phyloP scores from a whole-genome alignment of 2,888 invertebrate species.

The Dolomedes plantarius region DNA sequence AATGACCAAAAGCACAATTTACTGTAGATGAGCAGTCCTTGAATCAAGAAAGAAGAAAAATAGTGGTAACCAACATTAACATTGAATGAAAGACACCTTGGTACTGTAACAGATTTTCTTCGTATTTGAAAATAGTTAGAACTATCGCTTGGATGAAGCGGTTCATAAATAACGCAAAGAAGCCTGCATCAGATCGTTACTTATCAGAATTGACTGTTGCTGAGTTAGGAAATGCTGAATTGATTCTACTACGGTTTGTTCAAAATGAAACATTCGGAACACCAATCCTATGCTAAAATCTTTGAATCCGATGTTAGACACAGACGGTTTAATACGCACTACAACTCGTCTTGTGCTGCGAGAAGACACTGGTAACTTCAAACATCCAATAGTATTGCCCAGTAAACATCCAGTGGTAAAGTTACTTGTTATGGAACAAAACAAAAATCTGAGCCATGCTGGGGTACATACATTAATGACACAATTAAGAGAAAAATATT shows the following conservation, averaged over 20 bases:
- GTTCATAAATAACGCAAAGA: not conserved
- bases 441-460: not conserved
- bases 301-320: conserved; percentile 9
- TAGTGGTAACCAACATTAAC: not conserved
- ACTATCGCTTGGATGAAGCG: not conserved
- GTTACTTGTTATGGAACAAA: not conserved
- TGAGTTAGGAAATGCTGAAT: not conserved
- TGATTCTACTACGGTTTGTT: not conserved
- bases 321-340: conserved; percentile 32
- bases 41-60: conserved; percentile 3
- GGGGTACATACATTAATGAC: not conserved
- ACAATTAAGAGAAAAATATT: not conserved
- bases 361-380: conserved; percentile 16
- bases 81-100: conserved; percentile 7
- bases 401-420: not conserved
- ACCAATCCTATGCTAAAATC: not conserved
- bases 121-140: not conserved
- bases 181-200: not conserved
- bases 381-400: not conserved
- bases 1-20: not conserved
- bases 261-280: not conserved
- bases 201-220: not conserved
- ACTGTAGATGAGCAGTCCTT: not conserved
- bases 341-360: conserved; percentile 13
- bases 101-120: not conserved